A percentile compares a stretch with the other conserved stretches of the same genome.
These are phyloP conservation scores for Chrysomallon squamiferum DNA, from an alignment of 1,140 invertebrate species.

Conservation along the genomic window DNA sequence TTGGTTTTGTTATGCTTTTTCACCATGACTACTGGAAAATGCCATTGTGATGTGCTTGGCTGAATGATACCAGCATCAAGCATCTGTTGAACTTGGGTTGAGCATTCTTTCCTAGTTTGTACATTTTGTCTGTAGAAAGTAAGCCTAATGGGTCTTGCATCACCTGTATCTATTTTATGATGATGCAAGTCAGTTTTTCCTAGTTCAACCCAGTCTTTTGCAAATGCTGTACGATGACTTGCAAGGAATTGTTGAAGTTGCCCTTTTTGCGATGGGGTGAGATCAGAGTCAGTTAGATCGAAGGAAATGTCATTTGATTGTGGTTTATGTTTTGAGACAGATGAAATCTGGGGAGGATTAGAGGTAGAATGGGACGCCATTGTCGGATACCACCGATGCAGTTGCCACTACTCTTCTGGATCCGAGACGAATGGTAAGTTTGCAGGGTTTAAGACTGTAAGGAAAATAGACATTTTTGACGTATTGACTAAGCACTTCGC, in stretches of 20 bases:
- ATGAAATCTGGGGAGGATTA: no score
- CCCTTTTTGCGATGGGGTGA: neutral
- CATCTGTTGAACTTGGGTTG: neutral
- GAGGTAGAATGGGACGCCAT: no score
- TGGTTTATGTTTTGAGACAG: no score
- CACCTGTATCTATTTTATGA: neutral
- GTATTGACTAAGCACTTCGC: no score
- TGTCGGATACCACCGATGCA: no score
- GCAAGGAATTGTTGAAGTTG: neutral
- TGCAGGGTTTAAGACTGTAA: no score
- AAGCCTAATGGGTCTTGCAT: neutral
- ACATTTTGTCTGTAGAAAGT: neutral
- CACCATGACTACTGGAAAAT: slow-evolving; percentile 10
- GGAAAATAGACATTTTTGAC: no score
- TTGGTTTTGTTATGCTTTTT: neutral
- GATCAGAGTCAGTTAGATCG: neutral
- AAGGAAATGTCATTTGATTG: no score
- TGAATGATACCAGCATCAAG: neutral
- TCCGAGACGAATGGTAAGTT: no score
- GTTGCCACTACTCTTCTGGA: no score
- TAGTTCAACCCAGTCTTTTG: neutral
- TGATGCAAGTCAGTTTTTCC: no score
- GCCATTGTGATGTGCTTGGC: slow-evolving; percentile 15
- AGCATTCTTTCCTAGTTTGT: neutral
- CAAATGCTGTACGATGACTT: neutral